Conservation (phyloP, 2,888 invertebrate genomes). For the Drosophila cognata region DNA sequence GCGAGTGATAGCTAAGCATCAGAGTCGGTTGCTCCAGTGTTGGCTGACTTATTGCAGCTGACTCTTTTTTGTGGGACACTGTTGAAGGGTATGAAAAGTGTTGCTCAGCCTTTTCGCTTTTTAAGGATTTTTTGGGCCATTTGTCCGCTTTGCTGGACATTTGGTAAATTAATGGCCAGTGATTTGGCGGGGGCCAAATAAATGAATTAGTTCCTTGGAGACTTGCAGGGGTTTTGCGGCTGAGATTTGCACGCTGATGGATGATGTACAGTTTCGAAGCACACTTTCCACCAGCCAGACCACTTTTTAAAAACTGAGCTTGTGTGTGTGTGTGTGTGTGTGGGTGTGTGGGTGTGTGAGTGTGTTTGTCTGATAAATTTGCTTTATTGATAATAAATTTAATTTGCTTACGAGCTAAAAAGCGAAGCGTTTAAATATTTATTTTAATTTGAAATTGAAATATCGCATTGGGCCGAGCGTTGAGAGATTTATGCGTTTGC, state of each 20-base stretch:
- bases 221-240: conserved; percentile 34
- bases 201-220: conserved; percentile 79
- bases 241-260: conserved; percentile 58
- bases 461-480: conserved; percentile 65
- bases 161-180: conserved; percentile 71
- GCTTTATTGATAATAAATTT: conserved; percentile 68
- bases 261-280: conserved; percentile 33
- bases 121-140: conserved; percentile 46
- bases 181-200: conserved; percentile 66
- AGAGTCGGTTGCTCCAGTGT: conserved; percentile 52
- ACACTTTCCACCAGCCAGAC: neutral
- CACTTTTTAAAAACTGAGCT: neutral
- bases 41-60: conserved; percentile 73
- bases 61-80: conserved; percentile 31
- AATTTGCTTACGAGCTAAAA: conserved; percentile 50
- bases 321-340: neutral
- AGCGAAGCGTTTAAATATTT: conserved; percentile 76
- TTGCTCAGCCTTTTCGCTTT: conserved; percentile 41
- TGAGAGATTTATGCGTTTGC: conserved; percentile 84
- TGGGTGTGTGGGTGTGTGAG: neutral
- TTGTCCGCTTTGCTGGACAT: conserved; percentile 61
- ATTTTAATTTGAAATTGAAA: conserved; percentile 80
- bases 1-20: conserved; percentile 67
- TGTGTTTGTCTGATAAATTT: conserved; percentile 41
- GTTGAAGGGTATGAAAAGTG: neutral